Percentiles rank a stretch among this genome's conserved stretches.
phyloP scores from a whole-genome alignment of 2,797 vertebrate species.

The Neosilurus mollespiculum region DNA sequence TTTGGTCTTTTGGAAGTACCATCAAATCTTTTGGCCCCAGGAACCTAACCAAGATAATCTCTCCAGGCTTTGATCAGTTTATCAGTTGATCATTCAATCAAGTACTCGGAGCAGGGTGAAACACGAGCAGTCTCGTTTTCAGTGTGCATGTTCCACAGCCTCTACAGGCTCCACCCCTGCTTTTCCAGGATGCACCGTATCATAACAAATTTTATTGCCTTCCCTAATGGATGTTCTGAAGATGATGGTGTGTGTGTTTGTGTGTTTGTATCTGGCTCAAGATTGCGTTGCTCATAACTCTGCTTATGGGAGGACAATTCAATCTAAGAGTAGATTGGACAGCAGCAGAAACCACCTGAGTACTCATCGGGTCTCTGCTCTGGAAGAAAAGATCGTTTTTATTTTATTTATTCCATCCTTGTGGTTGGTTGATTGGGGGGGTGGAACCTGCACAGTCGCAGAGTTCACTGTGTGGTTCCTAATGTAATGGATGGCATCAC shows the following conservation, averaged over 20 bases:
- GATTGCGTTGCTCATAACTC: background rate
- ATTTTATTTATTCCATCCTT: background rate
- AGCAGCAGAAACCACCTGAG: slow-evolving; percentile 12
- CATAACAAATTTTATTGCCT: background rate
- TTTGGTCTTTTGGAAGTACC: background rate
- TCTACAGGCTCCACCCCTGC: background rate
- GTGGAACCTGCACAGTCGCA: background rate
- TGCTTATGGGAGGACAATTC: slow-evolving; percentile 8
- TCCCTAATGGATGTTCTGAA: background rate
- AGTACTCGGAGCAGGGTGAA: too few species aligned
- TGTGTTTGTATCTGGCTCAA: slow-evolving; percentile 9
- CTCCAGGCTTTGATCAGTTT: background rate
- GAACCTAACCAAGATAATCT: background rate
- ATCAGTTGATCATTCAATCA: background rate
- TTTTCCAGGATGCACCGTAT: background rate
- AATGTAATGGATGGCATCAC: background rate
- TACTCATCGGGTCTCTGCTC: background rate
- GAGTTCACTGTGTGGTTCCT: background rate
- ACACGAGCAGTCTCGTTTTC: too few species aligned
- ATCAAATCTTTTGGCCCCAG: background rate
- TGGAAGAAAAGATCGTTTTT: background rate
- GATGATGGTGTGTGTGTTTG: background rate
- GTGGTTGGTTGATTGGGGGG: background rate
- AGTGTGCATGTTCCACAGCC: background rate
- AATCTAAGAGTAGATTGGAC: slow-evolving; percentile 20